These are phyloP conservation scores for Acropternis orthonyx DNA, from an alignment of 2,797 vertebrate species.

Conservation along the genomic window DNA sequence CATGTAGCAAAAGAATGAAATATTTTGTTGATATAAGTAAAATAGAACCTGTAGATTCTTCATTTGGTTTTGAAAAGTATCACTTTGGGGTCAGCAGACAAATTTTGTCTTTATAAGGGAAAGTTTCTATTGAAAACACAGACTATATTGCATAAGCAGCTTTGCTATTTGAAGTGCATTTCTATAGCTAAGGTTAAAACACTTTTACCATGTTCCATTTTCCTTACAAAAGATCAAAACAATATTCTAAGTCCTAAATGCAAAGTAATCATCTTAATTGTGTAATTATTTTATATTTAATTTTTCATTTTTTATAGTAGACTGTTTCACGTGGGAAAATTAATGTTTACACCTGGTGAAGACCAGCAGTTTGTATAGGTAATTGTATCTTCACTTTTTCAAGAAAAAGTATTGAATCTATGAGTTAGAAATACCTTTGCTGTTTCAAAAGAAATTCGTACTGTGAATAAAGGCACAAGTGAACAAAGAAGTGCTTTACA, in stretches of 20 bases:
- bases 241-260: not conserved
- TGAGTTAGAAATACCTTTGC: not conserved
- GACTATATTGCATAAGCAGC: not conserved
- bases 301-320: not conserved
- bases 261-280: not conserved
- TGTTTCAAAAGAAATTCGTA: not conserved
- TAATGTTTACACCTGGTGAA: not conserved
- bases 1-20: not conserved
- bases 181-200: not conserved
- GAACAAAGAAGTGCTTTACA: not conserved
- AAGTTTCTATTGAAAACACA: not conserved
- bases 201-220: not conserved
- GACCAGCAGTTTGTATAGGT: not conserved
- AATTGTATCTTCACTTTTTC: not conserved
- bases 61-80: not conserved
- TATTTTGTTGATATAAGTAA: constrained; percentile 13
- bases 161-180: not conserved
- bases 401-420: not conserved
- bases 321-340: not conserved
- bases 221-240: not conserved
- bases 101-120: constrained; percentile 23
- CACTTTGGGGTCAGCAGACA: not conserved
- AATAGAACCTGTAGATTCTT: not conserved
- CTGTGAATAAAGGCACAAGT: not conserved
- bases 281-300: not conserved